These are phyloP conservation scores for Spilogale gracilis DNA, from an alignment of 2,113 vertebrate species.

Conservation along the genomic window DNA sequence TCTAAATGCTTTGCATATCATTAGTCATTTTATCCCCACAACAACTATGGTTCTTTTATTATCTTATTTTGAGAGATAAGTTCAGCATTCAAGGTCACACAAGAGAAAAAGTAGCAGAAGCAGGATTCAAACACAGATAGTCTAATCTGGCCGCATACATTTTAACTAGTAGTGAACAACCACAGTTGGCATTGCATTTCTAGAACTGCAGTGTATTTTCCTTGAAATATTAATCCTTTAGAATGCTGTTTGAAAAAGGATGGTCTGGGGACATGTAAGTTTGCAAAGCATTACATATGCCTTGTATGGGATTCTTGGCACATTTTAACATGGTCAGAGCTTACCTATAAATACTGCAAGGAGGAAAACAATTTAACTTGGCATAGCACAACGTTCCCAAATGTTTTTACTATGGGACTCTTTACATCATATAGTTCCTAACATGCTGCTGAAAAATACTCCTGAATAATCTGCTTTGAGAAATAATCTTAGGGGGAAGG, in stretches of 20 bases:
- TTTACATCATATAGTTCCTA: neutral
- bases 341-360: neutral
- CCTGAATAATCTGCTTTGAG: neutral
- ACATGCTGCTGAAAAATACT: neutral
- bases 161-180: neutral
- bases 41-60: neutral
- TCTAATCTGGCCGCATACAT: neutral
- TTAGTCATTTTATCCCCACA: neutral
- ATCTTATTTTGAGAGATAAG: neutral
- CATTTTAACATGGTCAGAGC: conserved; percentile 16
- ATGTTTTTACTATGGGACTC: neutral
- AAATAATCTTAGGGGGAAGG: neutral
- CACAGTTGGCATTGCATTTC: neutral
- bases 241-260: neutral
- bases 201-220: neutral
- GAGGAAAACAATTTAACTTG: neutral
- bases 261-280: neutral
- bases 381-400: neutral
- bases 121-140: neutral
- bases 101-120: neutral
- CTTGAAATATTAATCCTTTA: neutral
- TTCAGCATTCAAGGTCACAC: neutral
- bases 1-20: neutral
- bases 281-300: neutral
- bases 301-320: neutral